Conservation (phyloP, 2,113 vertebrate genomes). For the Pyxicephalus adspersus region DNA sequence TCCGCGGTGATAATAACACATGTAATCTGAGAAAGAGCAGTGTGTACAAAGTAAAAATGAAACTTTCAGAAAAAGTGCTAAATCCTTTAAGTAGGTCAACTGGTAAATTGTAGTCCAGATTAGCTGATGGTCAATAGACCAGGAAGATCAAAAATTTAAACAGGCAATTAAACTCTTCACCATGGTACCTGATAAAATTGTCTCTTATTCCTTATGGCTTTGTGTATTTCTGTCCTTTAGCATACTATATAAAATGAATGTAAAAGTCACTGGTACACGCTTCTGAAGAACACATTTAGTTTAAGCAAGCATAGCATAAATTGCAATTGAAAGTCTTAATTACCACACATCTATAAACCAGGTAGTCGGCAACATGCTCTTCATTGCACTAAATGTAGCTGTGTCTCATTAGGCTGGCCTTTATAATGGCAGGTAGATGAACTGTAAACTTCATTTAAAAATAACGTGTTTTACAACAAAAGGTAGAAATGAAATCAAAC, state of each 20-base stretch:
- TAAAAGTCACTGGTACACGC: constrained; percentile 2
- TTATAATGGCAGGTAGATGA: constrained; percentile 22
- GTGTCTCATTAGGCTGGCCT: constrained; percentile 17
- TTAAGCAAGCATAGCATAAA: constrained; percentile 19
- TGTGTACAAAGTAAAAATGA: constrained; percentile 60
- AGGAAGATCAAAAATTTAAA: constrained; percentile 54
- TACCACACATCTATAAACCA: constrained; percentile 15
- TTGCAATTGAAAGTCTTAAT: constrained; percentile 20
- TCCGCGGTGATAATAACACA: constrained; percentile 71
- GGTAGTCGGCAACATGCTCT: not conserved
- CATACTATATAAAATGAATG: constrained; percentile 16
- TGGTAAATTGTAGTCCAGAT: constrained; percentile 66
- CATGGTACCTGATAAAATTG: constrained; percentile 12
- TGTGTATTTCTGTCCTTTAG: constrained; percentile 5
- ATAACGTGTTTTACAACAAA: not conserved
- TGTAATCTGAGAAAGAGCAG: constrained; percentile 66
- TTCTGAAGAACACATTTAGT: constrained; percentile 17
- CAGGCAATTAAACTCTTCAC: constrained; percentile 26
- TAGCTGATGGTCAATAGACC: constrained; percentile 56
- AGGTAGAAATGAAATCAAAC: not conserved
- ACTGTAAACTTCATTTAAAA: constrained; percentile 27
- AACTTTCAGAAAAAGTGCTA: constrained; percentile 59
- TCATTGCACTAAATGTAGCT: not conserved
- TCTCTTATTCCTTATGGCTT: not conserved
- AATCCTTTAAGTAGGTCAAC: constrained; percentile 65